phyloP scores from a whole-genome alignment of 2,888 invertebrate genomes.

The Cerastis rubricosa region DNA sequence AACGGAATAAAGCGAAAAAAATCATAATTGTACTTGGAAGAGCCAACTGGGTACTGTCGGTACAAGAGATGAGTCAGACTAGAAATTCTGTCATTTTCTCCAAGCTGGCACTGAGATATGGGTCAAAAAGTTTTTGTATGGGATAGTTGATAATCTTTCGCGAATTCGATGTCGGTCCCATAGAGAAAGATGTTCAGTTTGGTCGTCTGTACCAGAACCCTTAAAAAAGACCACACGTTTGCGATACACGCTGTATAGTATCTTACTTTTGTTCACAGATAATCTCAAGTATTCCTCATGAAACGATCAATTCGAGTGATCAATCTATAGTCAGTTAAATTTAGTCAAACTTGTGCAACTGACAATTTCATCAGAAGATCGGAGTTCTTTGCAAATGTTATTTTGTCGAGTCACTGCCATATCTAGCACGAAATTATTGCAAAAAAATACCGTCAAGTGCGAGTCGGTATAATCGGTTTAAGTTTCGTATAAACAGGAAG shows the following conservation, averaged over 20 bases:
- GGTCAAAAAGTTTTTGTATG: not conserved
- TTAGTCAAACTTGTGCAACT: constrained; percentile 22
- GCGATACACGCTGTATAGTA: not conserved
- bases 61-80: too few species aligned
- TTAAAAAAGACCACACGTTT: not conserved
- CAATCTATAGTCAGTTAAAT: not conserved
- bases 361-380: constrained; percentile 21
- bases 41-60: not conserved
- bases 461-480: constrained; percentile 15
- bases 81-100: too few species aligned
- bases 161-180: not conserved
- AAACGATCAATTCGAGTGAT: not conserved
- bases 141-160: not conserved
- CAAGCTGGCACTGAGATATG: not conserved
- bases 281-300: too few species aligned
- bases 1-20: not conserved
- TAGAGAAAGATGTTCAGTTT: not conserved
- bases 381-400: constrained; percentile 5
- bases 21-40: not conserved
- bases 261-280: not conserved
- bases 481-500: constrained; percentile 46
- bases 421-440: constrained; percentile 25
- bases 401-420: constrained; percentile 25
- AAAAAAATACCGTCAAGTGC: constrained; percentile 39
- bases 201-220: not conserved